Evolutionary conservation across 2,113 vertebrate genomes (phyloP).

Genomic region (Heterocephalus glaber): DNA sequence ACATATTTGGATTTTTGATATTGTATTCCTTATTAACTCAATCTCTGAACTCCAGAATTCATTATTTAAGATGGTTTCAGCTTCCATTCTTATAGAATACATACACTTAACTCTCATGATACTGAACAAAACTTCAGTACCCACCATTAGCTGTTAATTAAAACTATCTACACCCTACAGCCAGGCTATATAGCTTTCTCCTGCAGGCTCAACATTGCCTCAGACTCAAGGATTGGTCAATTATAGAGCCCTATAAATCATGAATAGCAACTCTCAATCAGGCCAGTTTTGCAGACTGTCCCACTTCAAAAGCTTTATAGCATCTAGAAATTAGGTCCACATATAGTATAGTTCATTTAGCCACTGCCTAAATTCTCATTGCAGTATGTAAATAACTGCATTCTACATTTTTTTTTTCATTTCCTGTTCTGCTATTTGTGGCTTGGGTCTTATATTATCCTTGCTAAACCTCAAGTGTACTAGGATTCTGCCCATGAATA

Average conservation of each 20-base stretch:
- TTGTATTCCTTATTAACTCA: neutral
- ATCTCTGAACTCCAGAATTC: neutral
- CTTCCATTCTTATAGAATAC: neutral
- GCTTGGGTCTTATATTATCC: neutral
- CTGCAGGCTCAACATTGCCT: neutral
- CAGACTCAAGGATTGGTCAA: neutral
- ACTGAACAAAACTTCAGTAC: neutral
- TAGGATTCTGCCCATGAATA: neutral
- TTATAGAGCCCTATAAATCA: neutral
- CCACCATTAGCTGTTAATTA: too few relatives aligned
- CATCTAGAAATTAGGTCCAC: neutral
- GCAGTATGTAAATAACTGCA: neutral
- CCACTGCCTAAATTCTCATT: neutral
- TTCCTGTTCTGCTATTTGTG: neutral
- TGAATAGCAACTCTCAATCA: neutral
- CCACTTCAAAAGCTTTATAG: neutral
- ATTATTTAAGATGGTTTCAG: neutral
- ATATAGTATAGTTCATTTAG: neutral
- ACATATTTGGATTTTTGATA: neutral
- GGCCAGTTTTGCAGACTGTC: neutral
- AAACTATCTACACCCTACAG: neutral
- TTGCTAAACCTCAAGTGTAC: neutral
- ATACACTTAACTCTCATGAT: neutral
- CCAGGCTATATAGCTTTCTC: neutral
- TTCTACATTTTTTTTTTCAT: neutral